Evolutionary conservation across 2,888 invertebrate species (phyloP), one percentile per base, ranked within the genome.

Genomic region (Teleiodes luculella): DNA sequence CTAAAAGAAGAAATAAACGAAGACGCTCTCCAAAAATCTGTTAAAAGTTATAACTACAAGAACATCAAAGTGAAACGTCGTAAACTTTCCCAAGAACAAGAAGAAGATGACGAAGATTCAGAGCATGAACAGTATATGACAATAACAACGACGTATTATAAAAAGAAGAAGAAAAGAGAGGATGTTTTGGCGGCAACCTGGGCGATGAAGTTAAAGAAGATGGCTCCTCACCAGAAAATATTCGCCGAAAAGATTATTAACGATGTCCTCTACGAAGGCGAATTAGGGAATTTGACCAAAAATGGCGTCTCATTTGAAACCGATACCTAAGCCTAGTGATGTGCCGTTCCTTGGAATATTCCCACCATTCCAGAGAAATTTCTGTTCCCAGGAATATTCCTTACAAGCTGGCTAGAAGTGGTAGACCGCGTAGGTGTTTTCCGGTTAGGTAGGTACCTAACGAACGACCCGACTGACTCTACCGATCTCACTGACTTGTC

Each of bases 171-270:
- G 13, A 51, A 28, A n/a, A 41, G 39, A 33, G 41, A 51, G 30
- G 41, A 51, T 16, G 16, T 51, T 30, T 11, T 51, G 1, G 53
- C 57, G 0, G 49, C 51, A 30, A 35, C 31, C n/a, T 57, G 57
- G 57, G 53, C 57, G 1, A 55, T 55, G 43, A 57, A 57, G 13
- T 33, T 57, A 1, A 28, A 39, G 11, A 46, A 49, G 24, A 37
- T 57, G 11, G 2, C 47, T 0, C 18, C 51, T 7, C 53, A 57
- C 8, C 57, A 57, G n/a, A 57, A 35, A 18, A 45, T 53, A 1
- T 57, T 33, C 16, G 55, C 57, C 0, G 57, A 57, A 28, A 55
- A 57, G 10, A 57, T 55, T 0, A 53, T 57, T 1, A 57, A 57
- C 11, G 57, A 57, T 24, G 55, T 55, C 0, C 33, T 57, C 0